Conservation (phyloP, 2,113 vertebrate genomes). For the Lichenostomus cassidix region DNA sequence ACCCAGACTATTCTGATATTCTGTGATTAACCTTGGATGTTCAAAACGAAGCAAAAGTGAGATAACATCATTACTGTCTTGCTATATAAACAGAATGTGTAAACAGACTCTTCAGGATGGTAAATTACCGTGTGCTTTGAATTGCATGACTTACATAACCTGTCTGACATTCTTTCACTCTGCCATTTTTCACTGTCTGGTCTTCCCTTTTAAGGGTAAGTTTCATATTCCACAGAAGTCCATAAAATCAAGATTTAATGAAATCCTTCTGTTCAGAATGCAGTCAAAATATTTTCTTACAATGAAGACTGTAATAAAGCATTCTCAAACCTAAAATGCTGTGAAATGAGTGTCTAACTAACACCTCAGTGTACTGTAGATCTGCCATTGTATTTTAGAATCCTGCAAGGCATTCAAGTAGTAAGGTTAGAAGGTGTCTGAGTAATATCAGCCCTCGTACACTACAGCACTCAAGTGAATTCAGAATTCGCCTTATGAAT, state of each 20-base stretch:
- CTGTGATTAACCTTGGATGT: constrained; percentile 23
- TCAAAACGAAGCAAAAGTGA: constrained; percentile 25
- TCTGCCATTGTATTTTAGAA: not conserved
- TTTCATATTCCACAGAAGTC: not conserved
- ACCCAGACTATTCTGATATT: not conserved
- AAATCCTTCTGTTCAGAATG: constrained; percentile 6
- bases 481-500: not conserved
- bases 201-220: not conserved
- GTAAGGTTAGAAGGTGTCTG: not conserved
- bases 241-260: not conserved
- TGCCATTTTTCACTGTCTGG: not conserved
- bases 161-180: not conserved
- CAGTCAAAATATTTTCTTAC: not conserved
- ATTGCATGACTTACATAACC: constrained; percentile 2
- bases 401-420: not conserved
- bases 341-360: not conserved
- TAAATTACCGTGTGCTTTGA: not conserved
- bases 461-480: not conserved
- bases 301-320: not conserved
- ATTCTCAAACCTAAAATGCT: constrained; percentile 11
- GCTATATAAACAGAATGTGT: constrained; percentile 36
- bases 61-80: constrained; percentile 45
- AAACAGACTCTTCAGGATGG: not conserved
- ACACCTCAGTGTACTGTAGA: not conserved
- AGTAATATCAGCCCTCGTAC: not conserved